These are phyloP conservation scores for Xestoiulus laeticollis DNA, from an alignment of 2,888 invertebrate species.

Conservation along the genomic window DNA sequence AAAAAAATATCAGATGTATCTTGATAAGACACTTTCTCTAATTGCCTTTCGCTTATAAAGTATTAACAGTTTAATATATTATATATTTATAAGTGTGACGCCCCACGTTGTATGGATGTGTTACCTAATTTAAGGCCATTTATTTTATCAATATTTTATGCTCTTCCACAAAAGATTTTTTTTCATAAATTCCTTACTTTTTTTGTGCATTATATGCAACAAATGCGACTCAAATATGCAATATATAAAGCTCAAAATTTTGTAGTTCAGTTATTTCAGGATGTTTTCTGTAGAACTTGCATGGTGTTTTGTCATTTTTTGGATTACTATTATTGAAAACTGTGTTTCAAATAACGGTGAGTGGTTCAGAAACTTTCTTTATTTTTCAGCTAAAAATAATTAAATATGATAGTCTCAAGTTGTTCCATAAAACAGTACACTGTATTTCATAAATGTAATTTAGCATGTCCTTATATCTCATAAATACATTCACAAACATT, in stretches of 20 bases:
- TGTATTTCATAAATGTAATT: no score
- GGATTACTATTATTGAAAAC: background rate
- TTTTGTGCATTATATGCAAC: background rate
- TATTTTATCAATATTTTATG: background rate
- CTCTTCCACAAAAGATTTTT: background rate
- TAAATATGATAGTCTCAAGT: no score
- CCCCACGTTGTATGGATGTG: background rate
- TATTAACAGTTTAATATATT: background rate
- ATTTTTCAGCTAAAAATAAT: background rate
- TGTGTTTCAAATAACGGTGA: background rate
- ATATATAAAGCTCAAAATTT: background rate
- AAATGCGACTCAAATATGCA: background rate
- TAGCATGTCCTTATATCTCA: no score
- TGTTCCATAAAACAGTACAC: no score
- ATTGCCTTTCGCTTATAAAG: background rate
- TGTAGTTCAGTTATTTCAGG: background rate
- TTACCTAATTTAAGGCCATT: background rate
- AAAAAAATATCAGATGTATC: background rate
- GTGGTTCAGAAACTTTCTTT: background rate
- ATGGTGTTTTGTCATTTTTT: background rate
- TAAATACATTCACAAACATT: no score
- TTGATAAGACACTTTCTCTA: background rate
- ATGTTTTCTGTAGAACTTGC: background rate
- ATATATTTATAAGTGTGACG: background rate
- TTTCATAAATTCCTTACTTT: background rate